Evolutionary conservation across 2,113 vertebrate species (phyloP), one percentile per base, ranked within the genome.

Genomic region (Castor canadensis): DNA sequence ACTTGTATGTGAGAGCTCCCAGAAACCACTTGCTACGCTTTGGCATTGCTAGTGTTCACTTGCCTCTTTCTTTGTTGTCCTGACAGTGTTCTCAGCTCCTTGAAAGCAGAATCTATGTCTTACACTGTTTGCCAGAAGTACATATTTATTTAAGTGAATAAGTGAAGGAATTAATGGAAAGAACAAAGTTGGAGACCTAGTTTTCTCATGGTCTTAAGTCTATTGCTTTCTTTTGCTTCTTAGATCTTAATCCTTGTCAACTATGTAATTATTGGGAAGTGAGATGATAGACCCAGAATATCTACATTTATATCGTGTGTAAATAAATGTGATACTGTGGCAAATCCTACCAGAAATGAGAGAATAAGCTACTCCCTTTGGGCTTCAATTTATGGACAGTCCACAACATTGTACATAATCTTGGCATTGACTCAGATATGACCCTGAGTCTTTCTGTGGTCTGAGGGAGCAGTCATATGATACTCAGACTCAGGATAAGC

Each of bases 91-190:
- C 5, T 91, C 47, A 67, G n/a, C 47, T 49, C 15, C 43, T 43
- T 49, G 62, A 93, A 94, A 87, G 47, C 45, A 84, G 12, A 40
- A n/a, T 56, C 9, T 76, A 6, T 47, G 38, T 47, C 17, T 82
- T 52, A 93, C 19, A 20, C 17, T 89, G 47, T 89, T 89, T 93
- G 15, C 49, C 64, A 66, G 40, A 6, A 83, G 54, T 62, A 17
- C n/a, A 54, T 88, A 38, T 62, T 93, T 90, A 95, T 40, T 24
- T 77, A 92, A 85, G 43, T 56, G 69, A 82, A 45, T n/a, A 91
- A 16, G 76, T 73, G 17, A 91, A 89, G 88, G 3, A 76, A 15
- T 83, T 71, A 60, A 60, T 24, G 80, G 26, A 15, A n/a, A 92
- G 35, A 91, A 45, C n/a, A 90, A 16, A 22, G 20, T 22, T 92